Evolutionary conservation across 2,888 invertebrate species (phyloP), one percentile per base, ranked within the genome.

Genomic region (Saturnia pavonia): DNA sequence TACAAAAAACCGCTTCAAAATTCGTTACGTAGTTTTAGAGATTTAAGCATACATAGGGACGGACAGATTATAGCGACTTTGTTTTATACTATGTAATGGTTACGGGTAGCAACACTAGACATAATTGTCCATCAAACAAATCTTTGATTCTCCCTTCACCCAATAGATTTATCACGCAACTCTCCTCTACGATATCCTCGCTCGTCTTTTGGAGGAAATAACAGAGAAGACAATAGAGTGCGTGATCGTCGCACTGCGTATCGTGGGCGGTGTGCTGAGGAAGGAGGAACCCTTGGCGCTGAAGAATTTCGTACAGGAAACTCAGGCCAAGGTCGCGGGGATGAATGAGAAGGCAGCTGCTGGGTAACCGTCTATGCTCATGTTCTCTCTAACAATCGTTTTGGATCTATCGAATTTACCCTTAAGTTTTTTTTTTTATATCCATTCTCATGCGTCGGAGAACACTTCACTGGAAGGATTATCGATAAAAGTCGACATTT

Each of bases 141-240:
- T 14, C 27, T 19, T 4, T 12, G 14, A 14, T 27, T 60, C 57
- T 14, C 7, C 0, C 7, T 27, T 60, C 14, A 25, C 27, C 16
- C 11, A 54, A 0, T 85, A 97, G 97, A 95, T 98, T 6, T 97
- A 96, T 82, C 96, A 97, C 80, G 95, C 96, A 9, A 92, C 95
- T 1, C 92, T 99, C 0, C 91, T 99, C 0, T 97, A 97, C 88
- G 97, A 98, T 85, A 95, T 99, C 9, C 93, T 99, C 22, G 91
- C 95, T 0, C 95, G 95, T 45, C 86, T 99, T 0, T 87, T 95
- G 0, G 92, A 94, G 0, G 94, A 94, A 7, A 74, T 95, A 0
- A 91, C 93, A 0, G 97, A 98, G 86, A 98, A 98, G 88, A 96
- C 96, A 74, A 96, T 99, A 14, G 98, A 98, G 80, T 96, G 99